Evolutionary conservation across 2,797 vertebrate species (phyloP), one percentile per base, ranked within the genome.

Genomic region (Melanotaenia maccullochi): DNA sequence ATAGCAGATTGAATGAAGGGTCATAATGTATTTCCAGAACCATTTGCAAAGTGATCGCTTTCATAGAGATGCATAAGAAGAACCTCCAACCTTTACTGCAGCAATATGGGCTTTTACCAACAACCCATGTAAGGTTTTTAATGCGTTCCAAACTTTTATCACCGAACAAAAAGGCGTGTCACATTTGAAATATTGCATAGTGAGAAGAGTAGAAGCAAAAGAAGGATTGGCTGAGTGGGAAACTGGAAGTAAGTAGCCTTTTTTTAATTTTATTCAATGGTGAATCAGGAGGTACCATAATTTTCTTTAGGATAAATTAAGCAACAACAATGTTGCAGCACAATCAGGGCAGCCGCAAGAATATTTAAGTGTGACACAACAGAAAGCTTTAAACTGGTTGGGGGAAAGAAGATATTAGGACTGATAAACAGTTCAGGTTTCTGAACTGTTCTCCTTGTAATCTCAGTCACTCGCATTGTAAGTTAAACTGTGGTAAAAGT

Each of bases 91-190:
- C 74, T 77, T 81, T 73, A 77, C 52, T 47, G 81, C 63, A 68
- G 81, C 86, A 93, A 90, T 85, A 87, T 78, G 87, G 80, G 68
- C 87, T 91, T 91, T 93, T 78, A 84, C 77, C 57, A 83, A 89
- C 54, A 24, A 49, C 75, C 89, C 90, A 89, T 91, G 75, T 90
- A 90, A 81, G 89, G 90, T 59, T 82, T 89, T 86, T 70, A 68
- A 82, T 78, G 79, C 30, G 40, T 76, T 69, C 78, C 65, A 72
- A 77, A 75, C 42, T 60, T 92, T 94, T 90, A 92, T 90, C 73
- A 86, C 83, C 76, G 40, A 85, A 91, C 91, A 93, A 92, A 94
- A 93, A 89, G 87, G 86, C 85, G 81, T 55, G 83, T 72, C 82
- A 47, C 63, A 55, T 68, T 77, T 73, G 74, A 84, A 77, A 78